These are phyloP conservation scores for Maccullochella peelii DNA, from an alignment of 2,113 vertebrate species.

Conservation along the genomic window DNA sequence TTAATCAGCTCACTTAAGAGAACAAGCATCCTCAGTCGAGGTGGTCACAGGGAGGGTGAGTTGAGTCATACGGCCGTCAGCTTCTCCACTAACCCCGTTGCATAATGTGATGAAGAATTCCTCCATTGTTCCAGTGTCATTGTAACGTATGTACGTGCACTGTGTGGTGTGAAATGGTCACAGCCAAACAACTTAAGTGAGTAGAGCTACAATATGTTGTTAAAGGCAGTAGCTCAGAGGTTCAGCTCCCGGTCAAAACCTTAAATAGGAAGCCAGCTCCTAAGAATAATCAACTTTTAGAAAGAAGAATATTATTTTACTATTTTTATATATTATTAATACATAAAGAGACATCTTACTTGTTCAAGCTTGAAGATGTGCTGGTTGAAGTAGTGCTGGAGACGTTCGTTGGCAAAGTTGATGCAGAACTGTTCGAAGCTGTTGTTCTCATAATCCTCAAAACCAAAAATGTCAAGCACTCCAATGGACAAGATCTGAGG, in stretches of 20 bases:
- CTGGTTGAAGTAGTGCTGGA: constrained; percentile 99
- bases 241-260: constrained; percentile 15
- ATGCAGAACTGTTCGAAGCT: constrained; percentile 99
- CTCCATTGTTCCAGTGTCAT: constrained; percentile 35
- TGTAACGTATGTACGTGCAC: constrained; percentile 9
- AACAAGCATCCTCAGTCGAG: constrained; percentile 28
- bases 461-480: constrained; percentile 98
- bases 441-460: constrained; percentile 99
- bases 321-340: too few species aligned
- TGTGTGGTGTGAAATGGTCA: constrained; percentile 6
- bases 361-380: constrained; percentile 99
- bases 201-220: not conserved
- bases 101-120: constrained; percentile 34
- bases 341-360: constrained; percentile 79
- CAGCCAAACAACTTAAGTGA: not conserved
- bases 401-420: constrained; percentile 98
- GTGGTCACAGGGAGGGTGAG: constrained; percentile 30
- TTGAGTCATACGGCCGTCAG: constrained; percentile 37
- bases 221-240: not conserved
- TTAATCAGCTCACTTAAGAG: constrained; percentile 52
- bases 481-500: constrained; percentile 96
- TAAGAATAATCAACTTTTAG: not conserved
- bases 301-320: not conserved
- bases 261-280: not conserved
- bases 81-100: constrained; percentile 12